Percentiles rank a stretch among this genome's conserved stretches.
phyloP scores from a whole-genome alignment of 2,113 vertebrate species.

The Nesospiza acunhae region DNA sequence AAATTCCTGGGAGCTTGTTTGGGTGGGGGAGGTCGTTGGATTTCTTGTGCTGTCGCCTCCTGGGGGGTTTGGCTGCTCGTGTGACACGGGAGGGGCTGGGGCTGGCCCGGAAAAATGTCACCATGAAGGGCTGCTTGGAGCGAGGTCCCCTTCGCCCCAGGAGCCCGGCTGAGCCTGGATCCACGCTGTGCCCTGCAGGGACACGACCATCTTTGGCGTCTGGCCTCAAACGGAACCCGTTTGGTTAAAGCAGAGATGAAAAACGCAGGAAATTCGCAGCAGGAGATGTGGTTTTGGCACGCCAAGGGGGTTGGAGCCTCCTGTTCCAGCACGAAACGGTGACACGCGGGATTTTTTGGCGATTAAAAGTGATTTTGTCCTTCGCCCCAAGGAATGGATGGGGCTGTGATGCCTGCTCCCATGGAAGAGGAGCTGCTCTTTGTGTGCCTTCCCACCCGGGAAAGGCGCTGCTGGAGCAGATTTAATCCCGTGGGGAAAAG shows the following conservation, averaged over 20 bases:
- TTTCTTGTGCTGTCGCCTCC: conserved; percentile 82
- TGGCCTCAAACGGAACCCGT: accelerated
- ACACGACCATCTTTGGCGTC: accelerated
- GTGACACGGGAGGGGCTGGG: conserved; percentile 77
- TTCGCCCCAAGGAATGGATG: accelerated
- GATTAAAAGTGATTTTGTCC: accelerated
- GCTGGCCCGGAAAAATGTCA: conserved; percentile 90
- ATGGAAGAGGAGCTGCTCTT: not conserved
- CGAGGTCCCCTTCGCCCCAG: conserved; percentile 85
- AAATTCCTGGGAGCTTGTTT: conserved; percentile 79
- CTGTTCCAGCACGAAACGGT: accelerated
- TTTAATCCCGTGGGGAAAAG: not conserved
- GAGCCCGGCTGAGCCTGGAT: conserved; percentile 85
- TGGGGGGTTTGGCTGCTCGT: conserved; percentile 74
- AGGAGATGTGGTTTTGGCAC: accelerated
- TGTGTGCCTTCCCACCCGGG: not conserved
- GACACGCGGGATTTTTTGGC: accelerated
- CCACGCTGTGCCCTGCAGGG: conserved; percentile 83
- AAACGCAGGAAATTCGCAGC: accelerated
- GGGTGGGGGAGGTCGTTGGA: conserved; percentile 83
- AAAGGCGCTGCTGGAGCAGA: not conserved
- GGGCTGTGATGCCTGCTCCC: accelerated
- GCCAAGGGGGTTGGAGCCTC: accelerated
- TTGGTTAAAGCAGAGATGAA: not conserved
- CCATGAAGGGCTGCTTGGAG: conserved; percentile 94